phyloP scores from a whole-genome alignment of 1,140 invertebrate genomes.

The Drosophila mauritiana region DNA sequence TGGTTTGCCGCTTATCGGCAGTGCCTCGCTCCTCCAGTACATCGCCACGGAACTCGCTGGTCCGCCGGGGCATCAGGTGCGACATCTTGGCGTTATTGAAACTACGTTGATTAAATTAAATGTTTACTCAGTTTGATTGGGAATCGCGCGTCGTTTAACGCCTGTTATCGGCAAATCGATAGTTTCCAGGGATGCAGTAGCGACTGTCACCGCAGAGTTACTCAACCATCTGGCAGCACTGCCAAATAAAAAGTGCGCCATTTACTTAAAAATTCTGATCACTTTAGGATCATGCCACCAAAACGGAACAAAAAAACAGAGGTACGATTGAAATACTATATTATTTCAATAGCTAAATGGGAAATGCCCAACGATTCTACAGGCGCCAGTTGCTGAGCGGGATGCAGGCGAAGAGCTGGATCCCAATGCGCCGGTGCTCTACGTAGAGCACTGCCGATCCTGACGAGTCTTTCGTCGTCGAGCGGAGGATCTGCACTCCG shows the following conservation, averaged over 20 bases:
- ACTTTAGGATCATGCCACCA: conserved; percentile 18
- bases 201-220: no score
- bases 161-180: neutral
- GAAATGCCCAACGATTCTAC: neutral
- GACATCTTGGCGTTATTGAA: conserved; percentile 1
- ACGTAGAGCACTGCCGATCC: conserved; percentile 67
- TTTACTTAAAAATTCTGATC: neutral
- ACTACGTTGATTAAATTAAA: neutral
- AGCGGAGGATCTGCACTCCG: conserved; percentile 65
- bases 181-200: neutral
- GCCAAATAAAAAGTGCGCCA: neutral
- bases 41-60: conserved; percentile 70
- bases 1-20: conserved; percentile 47
- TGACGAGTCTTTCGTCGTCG: conserved; percentile 74
- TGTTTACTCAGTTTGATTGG: no score
- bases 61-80: conserved; percentile 50
- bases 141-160: conserved; percentile 14
- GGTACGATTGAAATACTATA: neutral
- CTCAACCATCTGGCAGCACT: neutral
- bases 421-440: conserved; percentile 45
- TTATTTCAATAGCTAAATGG: neutral
- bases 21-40: conserved; percentile 31
- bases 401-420: conserved; percentile 24
- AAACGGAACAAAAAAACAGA: conserved; percentile 25
- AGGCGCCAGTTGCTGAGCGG: neutral